Evolutionary conservation across 2,113 vertebrate genomes (phyloP).

Genomic region (Catharus bicknelli): DNA sequence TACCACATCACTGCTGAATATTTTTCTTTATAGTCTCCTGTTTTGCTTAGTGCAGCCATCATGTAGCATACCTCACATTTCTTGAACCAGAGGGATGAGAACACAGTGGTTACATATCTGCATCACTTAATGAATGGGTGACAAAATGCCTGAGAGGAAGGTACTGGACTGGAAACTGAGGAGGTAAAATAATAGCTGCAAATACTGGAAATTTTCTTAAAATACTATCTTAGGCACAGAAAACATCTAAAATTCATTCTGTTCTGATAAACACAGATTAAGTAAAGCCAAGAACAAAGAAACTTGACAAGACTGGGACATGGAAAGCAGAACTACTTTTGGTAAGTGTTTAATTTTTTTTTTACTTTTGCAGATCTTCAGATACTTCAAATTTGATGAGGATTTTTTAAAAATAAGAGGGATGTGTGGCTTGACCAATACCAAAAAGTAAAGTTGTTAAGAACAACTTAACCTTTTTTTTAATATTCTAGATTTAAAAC

Average conservation of each 20-base stretch:
- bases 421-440: not conserved
- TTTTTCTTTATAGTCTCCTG: not conserved
- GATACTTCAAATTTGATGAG: not conserved
- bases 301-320: not conserved
- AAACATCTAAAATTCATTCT: not conserved
- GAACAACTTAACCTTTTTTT: not conserved
- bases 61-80: not conserved
- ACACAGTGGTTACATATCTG: not conserved
- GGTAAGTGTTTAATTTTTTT: not conserved
- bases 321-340: not conserved
- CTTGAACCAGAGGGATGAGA: not conserved
- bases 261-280: constrained; percentile 5
- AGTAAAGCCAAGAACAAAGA: not conserved
- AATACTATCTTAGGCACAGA: not conserved
- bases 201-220: not conserved
- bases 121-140: not conserved
- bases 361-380: not conserved
- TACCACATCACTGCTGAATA: not conserved
- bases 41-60: not conserved
- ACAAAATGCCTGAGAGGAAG: not conserved
- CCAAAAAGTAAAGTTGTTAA: not conserved
- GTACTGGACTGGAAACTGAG: not conserved
- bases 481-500: not conserved
- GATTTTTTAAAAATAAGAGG: not conserved
- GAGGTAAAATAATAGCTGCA: not conserved